These are phyloP conservation scores for Antedon mediterranea DNA, from an alignment of 53 echinoderm and acorn worm genomes.

Conservation along the genomic window DNA sequence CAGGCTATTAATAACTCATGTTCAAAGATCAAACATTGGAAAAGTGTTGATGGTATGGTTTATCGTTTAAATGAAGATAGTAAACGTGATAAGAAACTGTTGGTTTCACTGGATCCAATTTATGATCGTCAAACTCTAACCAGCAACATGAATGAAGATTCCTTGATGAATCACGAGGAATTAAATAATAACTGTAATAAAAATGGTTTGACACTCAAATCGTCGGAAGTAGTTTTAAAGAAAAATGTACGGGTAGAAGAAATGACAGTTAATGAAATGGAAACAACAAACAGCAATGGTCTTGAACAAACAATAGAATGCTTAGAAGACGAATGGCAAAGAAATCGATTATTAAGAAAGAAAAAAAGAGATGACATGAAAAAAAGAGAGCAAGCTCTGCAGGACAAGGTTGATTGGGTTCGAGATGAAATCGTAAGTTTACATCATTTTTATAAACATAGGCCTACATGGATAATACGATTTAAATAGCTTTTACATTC, in stretches of 20 bases:
- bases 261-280: not conserved
- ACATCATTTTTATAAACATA: too few relatives aligned
- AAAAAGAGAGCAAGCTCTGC: not conserved
- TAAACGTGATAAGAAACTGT: not conserved
- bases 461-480: too few relatives aligned
- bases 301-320: not conserved
- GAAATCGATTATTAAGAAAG: not conserved
- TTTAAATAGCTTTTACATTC: too few relatives aligned
- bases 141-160: not conserved
- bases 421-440: constrained; percentile 1
- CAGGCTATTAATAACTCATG: not conserved
- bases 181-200: not conserved
- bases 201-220: not conserved
- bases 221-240: not conserved
- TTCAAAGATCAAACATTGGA: not conserved
- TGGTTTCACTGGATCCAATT: not conserved
- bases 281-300: not conserved
- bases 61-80: not conserved
- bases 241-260: not conserved
- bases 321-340: not conserved
- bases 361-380: not conserved
- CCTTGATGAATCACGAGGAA: not conserved
- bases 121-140: not conserved
- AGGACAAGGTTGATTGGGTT: not conserved
- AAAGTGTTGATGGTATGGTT: not conserved